These are phyloP conservation scores for Crotalus tigris DNA, from an alignment of 2,113 vertebrate species.

Conservation along the genomic window DNA sequence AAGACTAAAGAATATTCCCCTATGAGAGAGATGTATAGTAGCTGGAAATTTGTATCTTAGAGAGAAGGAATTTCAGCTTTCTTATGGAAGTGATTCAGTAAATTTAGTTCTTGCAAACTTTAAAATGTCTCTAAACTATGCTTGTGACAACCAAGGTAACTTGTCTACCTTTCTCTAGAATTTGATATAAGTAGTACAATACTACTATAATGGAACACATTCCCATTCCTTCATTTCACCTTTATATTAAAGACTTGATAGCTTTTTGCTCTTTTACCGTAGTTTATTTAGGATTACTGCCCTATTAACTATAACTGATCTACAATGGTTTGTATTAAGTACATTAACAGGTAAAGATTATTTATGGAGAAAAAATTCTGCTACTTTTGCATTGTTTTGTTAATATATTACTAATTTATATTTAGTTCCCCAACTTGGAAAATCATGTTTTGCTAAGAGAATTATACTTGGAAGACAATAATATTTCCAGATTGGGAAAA, in stretches of 20 bases:
- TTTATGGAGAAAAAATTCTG: neutral
- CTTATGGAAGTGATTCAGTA: neutral
- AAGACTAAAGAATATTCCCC: neutral
- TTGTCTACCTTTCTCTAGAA: neutral
- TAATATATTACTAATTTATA: slow-evolving; percentile 44
- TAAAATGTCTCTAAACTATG: neutral
- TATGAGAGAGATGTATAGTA: neutral
- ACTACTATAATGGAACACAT: neutral
- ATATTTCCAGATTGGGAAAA: slow-evolving; percentile 71
- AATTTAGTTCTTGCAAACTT: neutral
- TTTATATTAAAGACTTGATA: neutral
- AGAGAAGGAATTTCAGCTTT: neutral
- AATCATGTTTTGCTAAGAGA: slow-evolving; percentile 91
- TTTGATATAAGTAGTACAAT: neutral
- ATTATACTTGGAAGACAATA: slow-evolving; percentile 87
- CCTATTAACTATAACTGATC: neutral
- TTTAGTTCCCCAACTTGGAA: slow-evolving; percentile 77
- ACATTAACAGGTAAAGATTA: neutral
- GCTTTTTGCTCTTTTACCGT: neutral
- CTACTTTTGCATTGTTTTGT: neutral
- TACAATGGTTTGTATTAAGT: neutral
- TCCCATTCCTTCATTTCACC: neutral
- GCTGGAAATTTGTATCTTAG: neutral
- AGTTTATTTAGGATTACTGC: neutral
- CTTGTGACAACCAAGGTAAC: neutral